Percentiles rank a stretch among this genome's conserved stretches.
Evolutionary conservation across 2,113 vertebrate genomes (phyloP).

Genomic region (Phyllostomus discolor): DNA sequence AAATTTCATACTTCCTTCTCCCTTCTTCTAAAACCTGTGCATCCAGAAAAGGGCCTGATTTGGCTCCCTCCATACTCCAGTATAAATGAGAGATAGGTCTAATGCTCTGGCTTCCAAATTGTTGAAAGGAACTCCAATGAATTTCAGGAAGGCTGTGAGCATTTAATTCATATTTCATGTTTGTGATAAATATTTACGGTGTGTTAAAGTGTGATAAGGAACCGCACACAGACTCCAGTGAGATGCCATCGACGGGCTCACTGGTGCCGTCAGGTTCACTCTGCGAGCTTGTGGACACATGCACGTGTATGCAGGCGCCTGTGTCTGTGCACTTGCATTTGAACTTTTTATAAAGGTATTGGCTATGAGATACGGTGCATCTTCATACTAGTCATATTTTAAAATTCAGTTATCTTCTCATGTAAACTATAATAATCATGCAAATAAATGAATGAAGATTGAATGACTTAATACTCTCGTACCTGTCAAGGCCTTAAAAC

Average conservation of each 20-base stretch:
- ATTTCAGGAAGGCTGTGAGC: neutral
- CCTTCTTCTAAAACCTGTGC: neutral
- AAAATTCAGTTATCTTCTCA: neutral
- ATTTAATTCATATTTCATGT: slow-evolving; percentile 8
- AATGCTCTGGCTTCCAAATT: neutral
- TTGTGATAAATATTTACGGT: neutral
- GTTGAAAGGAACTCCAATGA: neutral
- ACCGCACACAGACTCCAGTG: neutral
- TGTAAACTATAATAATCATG: neutral
- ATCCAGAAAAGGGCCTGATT: neutral
- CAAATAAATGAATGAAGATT: neutral
- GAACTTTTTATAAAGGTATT: neutral
- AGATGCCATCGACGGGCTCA: neutral
- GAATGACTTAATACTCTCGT: neutral
- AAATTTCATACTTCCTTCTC: neutral
- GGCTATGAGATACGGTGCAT: neutral
- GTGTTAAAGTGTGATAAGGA: neutral
- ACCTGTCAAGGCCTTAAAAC: neutral
- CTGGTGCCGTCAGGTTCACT: neutral
- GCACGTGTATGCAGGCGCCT: rapidly evolving
- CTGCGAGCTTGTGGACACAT: neutral
- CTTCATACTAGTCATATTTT: neutral
- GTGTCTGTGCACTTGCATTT: rapidly evolving
- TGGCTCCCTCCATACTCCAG: neutral
- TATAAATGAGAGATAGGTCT: neutral